Conservation (phyloP, 1,140 invertebrate genomes). For the Drosophila mauritiana region DNA sequence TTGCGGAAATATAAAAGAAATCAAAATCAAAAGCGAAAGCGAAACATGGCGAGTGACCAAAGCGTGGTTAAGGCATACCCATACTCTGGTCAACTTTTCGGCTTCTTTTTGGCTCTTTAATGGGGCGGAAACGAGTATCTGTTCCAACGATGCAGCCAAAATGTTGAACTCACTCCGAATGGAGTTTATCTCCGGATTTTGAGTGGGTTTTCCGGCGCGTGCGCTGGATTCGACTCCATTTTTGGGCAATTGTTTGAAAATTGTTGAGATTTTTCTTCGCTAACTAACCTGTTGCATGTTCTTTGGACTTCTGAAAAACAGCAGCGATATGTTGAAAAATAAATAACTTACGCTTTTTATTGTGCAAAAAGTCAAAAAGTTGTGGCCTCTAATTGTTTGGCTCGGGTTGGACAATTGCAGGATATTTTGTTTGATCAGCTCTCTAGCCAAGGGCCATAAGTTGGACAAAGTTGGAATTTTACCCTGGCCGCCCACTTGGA, state of each 20-base stretch:
- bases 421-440: constrained; percentile 50
- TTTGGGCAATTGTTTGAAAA: background rate
- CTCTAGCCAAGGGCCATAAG: constrained; percentile 42
- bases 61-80: constrained; percentile 1
- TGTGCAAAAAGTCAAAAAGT: background rate
- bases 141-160: constrained; percentile 9
- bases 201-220: constrained; percentile 49
- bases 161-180: constrained; percentile 15
- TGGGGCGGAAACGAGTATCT: constrained; percentile 54
- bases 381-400: constrained; percentile 11
- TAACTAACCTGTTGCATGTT: constrained; percentile 56
- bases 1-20: constrained; percentile 72
- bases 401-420: constrained; percentile 9
- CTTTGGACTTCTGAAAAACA: background rate
- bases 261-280: constrained; percentile 34
- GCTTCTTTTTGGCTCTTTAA: constrained; percentile 44
- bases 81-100: constrained; percentile 25
- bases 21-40: constrained; percentile 25
- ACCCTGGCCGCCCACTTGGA: constrained; percentile 14
- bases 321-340: too few species aligned
- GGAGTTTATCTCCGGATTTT: constrained; percentile 2
- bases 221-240: constrained; percentile 33
- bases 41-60: constrained; percentile 17
- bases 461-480: constrained; percentile 23
- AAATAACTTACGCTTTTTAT: background rate